These are phyloP conservation scores for Oophaga pumilio DNA, from an alignment of 2,113 vertebrate species.

Conservation along the genomic window DNA sequence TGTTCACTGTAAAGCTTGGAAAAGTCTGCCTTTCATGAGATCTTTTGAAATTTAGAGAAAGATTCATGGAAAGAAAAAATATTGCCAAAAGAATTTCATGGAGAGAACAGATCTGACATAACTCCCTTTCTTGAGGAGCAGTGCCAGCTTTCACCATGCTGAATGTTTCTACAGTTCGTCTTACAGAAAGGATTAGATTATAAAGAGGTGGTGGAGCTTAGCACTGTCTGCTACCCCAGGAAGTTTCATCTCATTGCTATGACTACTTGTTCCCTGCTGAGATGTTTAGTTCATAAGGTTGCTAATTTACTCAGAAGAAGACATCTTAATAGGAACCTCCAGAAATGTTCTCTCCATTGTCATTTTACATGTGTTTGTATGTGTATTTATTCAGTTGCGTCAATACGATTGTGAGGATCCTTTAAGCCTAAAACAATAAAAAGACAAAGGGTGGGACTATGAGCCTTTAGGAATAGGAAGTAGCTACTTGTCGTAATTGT, in stretches of 20 bases:
- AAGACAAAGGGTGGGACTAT: background rate
- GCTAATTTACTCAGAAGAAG: constrained; percentile 54
- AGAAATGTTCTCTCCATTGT: constrained; percentile 23
- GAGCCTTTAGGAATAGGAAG: background rate
- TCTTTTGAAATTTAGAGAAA: constrained; percentile 69
- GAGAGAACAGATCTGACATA: constrained; percentile 71
- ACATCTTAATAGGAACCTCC: constrained; percentile 54
- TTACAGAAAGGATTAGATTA: constrained; percentile 66
- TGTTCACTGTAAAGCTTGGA: constrained; percentile 67
- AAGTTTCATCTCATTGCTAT: constrained; percentile 56
- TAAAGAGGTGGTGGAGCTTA: constrained; percentile 27
- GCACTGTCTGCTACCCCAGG: constrained; percentile 48
- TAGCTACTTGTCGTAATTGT: background rate
- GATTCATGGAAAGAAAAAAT: constrained; percentile 70
- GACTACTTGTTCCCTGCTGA: constrained; percentile 47
- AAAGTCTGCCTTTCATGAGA: constrained; percentile 70
- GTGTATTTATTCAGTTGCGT: constrained; percentile 23
- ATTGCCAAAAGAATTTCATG: constrained; percentile 78
- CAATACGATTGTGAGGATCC: background rate
- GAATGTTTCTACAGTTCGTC: constrained; percentile 63
- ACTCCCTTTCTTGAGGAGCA: constrained; percentile 58
- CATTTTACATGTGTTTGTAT: constrained; percentile 20
- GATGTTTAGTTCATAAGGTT: constrained; percentile 49
- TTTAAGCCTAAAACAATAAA: background rate
- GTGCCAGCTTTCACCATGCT: constrained; percentile 59